Base-by-base conservation (phyloP, 2,888 invertebrate species). In the Oligia strigilis region DNA sequence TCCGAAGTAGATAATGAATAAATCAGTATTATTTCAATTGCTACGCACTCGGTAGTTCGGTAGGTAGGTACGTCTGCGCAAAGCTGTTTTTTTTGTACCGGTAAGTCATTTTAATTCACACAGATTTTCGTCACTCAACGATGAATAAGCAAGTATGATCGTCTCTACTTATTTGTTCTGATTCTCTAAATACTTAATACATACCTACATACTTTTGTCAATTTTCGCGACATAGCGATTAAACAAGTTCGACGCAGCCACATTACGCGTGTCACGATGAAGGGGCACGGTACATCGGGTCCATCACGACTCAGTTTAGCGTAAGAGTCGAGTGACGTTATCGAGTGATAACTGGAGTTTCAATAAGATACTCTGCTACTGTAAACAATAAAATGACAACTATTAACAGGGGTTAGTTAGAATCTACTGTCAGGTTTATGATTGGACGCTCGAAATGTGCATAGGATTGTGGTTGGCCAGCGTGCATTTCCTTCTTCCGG, bases 21-120 rank as follows among this genome's bases (percentile, higher is more conserved):
- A n/a, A 76, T 76, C n/a, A 46, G 17, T 29, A 9, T 46, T 2
- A 67, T 67, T 75, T 55, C 43, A 82, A 75, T 82, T 62, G 36
- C 75, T 75, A 52, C 67, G 23, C 60, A 75, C 52, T 67, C 2
- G 9, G 14, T 43, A 43, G 9, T 43, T 40, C 40, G 40, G 40
- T 40, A 40, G 40, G 40, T 40, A 40, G 40, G 40, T 9, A 4
- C 1, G 17, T 64, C 11, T 67, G 23, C 17, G 2, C 4, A 40
- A 62, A 46, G 19, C 2, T n/a, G 49, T 46, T 40, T 69, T 3
- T 13, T 69, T 58, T 77, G 23, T 19, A 23, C 9, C 1, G 43
- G 0, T 23, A 62, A n/a, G n/a, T 29, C 5, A 80, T 43, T 70
- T 29, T 23, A 36, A 80, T 70, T 43, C 4, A 29, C 52, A 17